A percentile compares a stretch with the other conserved stretches of the same genome.
Evolutionary conservation across 2,888 invertebrate genomes (phyloP).

Genomic region (Mechanitis mazaeus): DNA sequence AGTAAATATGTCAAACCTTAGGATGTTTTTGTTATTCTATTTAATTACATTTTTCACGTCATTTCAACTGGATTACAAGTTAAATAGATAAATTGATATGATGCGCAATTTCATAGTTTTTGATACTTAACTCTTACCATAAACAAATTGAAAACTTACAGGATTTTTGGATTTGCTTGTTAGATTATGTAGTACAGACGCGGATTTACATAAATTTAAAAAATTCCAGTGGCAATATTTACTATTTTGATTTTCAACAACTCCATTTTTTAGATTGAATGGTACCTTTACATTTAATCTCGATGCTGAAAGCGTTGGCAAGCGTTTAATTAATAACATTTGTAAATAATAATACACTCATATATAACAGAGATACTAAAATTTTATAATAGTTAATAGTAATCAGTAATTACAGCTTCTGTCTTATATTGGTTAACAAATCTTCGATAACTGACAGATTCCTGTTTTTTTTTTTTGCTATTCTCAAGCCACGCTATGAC

Average conservation of each 20-base stretch:
- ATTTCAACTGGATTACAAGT: no score
- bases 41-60: no score
- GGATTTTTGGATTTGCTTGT: constrained; percentile 50
- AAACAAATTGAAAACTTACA: constrained; percentile 40
- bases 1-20: no score
- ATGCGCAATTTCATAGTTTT: no score
- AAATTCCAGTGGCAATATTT: constrained; percentile 44
- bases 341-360: not conserved
- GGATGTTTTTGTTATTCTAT: no score
- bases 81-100: no score
- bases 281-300: constrained; percentile 53
- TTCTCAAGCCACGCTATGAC: no score
- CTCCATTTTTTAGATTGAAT: constrained; percentile 39
- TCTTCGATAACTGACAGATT: no score
- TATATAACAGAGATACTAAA: not conserved
- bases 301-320: constrained; percentile 52
- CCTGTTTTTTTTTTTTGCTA: no score
- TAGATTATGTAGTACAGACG: constrained; percentile 52
- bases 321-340: constrained; percentile 61
- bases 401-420: no score
- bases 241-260: constrained; percentile 44
- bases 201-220: constrained; percentile 54
- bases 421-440: no score
- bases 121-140: no score
- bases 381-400: not conserved